A percentile compares a stretch with the other conserved stretches of the same genome.
Evolutionary conservation across 2,113 vertebrate species (phyloP).

Genomic region (Misgurnus anguillicaudatus): DNA sequence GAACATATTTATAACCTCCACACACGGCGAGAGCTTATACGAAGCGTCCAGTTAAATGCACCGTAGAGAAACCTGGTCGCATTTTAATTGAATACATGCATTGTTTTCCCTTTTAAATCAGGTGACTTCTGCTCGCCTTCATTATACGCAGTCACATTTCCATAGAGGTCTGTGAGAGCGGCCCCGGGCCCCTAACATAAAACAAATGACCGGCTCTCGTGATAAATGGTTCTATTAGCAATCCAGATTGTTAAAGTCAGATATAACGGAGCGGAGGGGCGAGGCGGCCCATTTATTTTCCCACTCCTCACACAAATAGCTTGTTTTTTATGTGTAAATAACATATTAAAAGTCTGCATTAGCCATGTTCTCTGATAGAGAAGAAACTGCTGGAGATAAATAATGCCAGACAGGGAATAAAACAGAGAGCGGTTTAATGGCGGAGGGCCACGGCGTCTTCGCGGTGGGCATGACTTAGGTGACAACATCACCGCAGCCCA

Average conservation of each 20-base stretch:
- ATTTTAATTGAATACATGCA: constrained; percentile 66
- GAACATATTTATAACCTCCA: constrained; percentile 15
- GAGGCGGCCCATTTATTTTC: constrained; percentile 86
- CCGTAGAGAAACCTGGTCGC: constrained; percentile 65
- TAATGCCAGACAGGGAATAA: constrained; percentile 91
- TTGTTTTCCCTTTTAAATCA: constrained; percentile 70
- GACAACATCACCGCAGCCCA: constrained; percentile 82
- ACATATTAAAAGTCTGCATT: constrained; percentile 98
- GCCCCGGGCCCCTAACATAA: constrained; percentile 82
- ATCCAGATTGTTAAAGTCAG: constrained; percentile 98
- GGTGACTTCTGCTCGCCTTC: constrained; percentile 68
- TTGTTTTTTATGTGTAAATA: constrained; percentile 97
- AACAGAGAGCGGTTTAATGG: constrained; percentile 82
- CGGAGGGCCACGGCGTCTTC: constrained; percentile 72
- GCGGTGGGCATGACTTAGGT: constrained; percentile 92
- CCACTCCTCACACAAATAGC: constrained; percentile 83
- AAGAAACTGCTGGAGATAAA: constrained; percentile 96
- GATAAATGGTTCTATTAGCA: constrained; percentile 99
- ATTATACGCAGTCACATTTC: constrained; percentile 76
- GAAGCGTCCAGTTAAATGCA: constrained; percentile 24
- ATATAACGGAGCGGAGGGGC: constrained; percentile 87
- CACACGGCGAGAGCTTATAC: constrained; percentile 2
- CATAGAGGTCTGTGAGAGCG: constrained; percentile 81
- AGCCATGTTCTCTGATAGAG: constrained; percentile 88
- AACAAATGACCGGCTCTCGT: constrained; percentile 80